Conservation (phyloP, 2,113 vertebrate species). For the Petaurus breviceps region DNA sequence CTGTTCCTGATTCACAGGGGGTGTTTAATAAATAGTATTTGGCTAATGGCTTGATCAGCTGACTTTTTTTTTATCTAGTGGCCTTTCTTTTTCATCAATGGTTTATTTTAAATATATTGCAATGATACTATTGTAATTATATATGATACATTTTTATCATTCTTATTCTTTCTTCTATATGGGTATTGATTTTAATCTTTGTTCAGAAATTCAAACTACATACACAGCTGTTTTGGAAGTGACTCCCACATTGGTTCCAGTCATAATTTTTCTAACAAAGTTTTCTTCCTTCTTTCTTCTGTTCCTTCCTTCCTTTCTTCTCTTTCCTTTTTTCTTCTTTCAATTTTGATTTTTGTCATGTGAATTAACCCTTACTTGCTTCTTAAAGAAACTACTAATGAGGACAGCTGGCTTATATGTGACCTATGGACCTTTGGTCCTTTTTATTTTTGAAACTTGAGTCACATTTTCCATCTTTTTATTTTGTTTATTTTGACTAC, state of each 20-base stretch:
- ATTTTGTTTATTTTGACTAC: neutral
- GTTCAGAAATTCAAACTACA: neutral
- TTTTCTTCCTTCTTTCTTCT: neutral
- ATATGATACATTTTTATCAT: neutral
- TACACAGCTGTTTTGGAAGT: neutral
- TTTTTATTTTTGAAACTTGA: neutral
- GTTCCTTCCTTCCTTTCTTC: neutral
- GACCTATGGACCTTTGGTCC: neutral
- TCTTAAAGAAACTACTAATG: neutral
- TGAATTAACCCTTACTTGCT: neutral
- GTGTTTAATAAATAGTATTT: neutral
- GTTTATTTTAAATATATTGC: neutral
- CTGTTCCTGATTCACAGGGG: neutral
- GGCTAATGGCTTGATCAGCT: neutral
- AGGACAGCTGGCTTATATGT: neutral
- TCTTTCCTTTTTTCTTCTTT: neutral
- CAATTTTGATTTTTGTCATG: neutral
- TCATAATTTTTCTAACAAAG: neutral
- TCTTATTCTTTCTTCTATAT: neutral
- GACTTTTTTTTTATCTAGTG: neutral
- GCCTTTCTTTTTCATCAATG: neutral
- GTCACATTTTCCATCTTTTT: neutral
- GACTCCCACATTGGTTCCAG: neutral
- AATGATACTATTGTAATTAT: neutral
- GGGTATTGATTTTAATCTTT: neutral